Conservation (phyloP, 2,113 vertebrate genomes). For the Pelmatolapia mariae region DNA sequence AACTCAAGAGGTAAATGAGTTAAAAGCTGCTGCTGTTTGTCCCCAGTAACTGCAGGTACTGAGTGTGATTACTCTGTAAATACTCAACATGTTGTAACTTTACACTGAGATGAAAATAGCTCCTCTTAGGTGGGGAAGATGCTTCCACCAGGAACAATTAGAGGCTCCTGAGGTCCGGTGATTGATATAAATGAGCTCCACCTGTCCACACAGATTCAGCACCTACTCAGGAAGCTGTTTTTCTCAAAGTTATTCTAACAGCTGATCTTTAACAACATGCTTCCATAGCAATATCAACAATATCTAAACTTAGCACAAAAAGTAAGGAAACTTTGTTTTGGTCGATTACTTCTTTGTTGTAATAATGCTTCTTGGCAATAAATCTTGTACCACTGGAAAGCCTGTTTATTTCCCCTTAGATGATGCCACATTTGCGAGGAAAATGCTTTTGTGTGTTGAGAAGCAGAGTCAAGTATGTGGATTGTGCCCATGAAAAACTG, state of each 20-base stretch:
- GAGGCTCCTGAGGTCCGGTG: constrained; percentile 37
- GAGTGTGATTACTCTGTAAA: constrained; percentile 77
- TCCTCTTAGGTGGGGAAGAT: constrained; percentile 47
- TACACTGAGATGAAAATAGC: constrained; percentile 80
- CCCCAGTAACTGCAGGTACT: constrained; percentile 13
- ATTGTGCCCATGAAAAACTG: not conserved
- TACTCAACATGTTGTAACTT: constrained; percentile 79
- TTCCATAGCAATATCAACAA: not conserved
- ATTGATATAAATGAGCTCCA: constrained; percentile 54
- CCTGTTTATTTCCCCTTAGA: not conserved
- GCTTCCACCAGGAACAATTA: constrained; percentile 73
- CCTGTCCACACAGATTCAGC: constrained; percentile 52
- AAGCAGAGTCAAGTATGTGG: not conserved
- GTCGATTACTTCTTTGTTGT: not conserved
- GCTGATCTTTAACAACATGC: not conserved
- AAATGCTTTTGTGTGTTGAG: not conserved
- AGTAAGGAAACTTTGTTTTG: not conserved
- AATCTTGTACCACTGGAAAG: not conserved
- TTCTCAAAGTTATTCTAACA: not conserved
- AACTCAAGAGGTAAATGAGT: not conserved
- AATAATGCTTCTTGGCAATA: not conserved
- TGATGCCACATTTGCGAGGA: not conserved
- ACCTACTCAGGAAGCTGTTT: not conserved
- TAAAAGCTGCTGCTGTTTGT: not conserved
- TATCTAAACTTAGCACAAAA: not conserved